phyloP scores from a whole-genome alignment of 2,113 vertebrate genomes.

The Regulus satrapa region DNA sequence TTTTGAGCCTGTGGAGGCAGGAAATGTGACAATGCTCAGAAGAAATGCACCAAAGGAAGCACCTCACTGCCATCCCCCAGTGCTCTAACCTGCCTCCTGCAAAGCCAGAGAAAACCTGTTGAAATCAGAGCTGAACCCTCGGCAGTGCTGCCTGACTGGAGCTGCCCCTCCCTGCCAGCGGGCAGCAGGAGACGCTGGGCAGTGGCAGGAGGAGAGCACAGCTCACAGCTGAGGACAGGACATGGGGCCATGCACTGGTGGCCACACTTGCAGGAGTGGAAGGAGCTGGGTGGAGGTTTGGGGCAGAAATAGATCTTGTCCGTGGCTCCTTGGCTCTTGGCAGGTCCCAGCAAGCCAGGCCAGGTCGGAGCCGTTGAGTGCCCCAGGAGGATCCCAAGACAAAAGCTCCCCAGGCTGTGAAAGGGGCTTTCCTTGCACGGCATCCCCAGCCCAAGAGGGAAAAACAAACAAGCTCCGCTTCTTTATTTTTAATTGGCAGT shows the following conservation, averaged over 20 bases:
- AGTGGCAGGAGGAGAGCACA: neutral
- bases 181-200: neutral
- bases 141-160: neutral
- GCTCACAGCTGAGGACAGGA: neutral
- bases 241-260: rapidly evolving
- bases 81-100: neutral
- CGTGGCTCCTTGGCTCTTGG: neutral
- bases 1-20: neutral
- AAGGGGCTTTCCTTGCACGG: rapidly evolving
- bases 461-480: neutral
- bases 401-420: neutral
- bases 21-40: neutral
- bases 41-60: neutral
- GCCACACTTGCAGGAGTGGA: rapidly evolving
- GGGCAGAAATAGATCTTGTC: neutral
- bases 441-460: neutral
- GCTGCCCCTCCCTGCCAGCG: neutral
- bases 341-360: neutral
- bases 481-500: neutral
- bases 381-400: neutral
- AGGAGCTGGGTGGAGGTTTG: neutral
- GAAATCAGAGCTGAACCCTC: neutral
- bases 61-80: neutral
- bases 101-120: neutral
- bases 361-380: neutral